phyloP scores from a whole-genome alignment of 1,140 invertebrate genomes.

The Drosophila varians region DNA sequence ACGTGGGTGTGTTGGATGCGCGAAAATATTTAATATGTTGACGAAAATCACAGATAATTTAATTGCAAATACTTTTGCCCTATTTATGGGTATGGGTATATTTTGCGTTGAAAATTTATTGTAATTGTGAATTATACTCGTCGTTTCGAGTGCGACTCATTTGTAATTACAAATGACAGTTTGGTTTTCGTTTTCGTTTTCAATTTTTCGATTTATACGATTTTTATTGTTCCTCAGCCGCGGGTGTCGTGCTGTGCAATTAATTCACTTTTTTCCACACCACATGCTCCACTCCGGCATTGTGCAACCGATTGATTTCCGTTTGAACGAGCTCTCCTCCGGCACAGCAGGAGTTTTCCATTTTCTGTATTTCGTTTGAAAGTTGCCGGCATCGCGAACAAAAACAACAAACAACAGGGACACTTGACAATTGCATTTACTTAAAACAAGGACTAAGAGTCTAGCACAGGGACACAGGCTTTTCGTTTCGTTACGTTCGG shows the following conservation, averaged over 20 bases:
- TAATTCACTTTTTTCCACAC: conserved; percentile 73
- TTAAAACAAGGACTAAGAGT: conserved; percentile 17
- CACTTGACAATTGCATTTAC: conserved; percentile 25
- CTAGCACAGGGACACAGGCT: no score
- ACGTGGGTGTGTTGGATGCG: background rate
- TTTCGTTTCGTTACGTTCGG: no score
- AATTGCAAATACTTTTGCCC: conserved; percentile 61
- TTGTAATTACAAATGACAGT: conserved; percentile 75
- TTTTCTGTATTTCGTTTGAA: conserved; percentile 16
- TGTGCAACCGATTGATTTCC: conserved; percentile 72
- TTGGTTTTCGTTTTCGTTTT: background rate
- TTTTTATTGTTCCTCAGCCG: conserved; percentile 39
- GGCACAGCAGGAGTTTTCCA: background rate
- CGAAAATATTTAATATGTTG: conserved; percentile 66
- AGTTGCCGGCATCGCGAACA: conserved; percentile 9
- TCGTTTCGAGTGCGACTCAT: conserved; percentile 26
- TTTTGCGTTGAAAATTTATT: conserved; percentile 48
- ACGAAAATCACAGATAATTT: conserved; percentile 80
- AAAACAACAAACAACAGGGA: conserved; percentile 5
- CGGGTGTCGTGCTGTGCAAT: conserved; percentile 60
- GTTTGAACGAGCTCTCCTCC: conserved; percentile 44
- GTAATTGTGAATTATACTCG: conserved; percentile 37
- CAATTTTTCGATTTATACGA: conserved; percentile 6
- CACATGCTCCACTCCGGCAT: conserved; percentile 55
- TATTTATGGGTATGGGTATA: conserved; percentile 35